Conservation (phyloP, 92 coral and sea anemone species). For the Blastomussa wellsi region DNA sequence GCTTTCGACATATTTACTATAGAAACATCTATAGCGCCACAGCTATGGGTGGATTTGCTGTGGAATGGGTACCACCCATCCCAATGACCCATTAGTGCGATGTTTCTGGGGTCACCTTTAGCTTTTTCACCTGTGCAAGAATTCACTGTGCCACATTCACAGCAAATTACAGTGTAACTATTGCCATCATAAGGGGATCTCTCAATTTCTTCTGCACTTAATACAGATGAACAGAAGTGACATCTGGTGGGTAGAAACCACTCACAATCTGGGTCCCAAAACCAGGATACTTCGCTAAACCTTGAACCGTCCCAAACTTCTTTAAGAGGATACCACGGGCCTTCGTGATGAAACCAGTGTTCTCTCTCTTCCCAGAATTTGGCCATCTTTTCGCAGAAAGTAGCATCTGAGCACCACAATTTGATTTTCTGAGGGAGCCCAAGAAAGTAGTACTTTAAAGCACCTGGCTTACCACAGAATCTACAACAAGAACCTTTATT, state of each 20-base stretch:
- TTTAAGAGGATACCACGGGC: neutral
- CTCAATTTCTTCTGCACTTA: constrained; percentile 42
- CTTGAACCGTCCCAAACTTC: constrained; percentile 46
- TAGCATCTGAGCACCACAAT: constrained; percentile 50
- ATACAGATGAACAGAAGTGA: constrained; percentile 22
- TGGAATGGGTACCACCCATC: constrained; percentile 40
- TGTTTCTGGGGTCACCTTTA: constrained; percentile 26
- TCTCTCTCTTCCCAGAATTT: constrained; percentile 67
- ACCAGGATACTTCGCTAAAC: constrained; percentile 46
- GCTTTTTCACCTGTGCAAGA: constrained; percentile 29
- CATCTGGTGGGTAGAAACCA: constrained; percentile 50
- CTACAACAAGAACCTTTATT: constrained; percentile 45
- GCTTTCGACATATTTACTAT: constrained; percentile 10
- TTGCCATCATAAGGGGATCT: constrained; percentile 16
- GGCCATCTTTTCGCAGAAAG: constrained; percentile 66
- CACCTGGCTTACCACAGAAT: constrained; percentile 66
- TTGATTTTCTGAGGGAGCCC: constrained; percentile 70
- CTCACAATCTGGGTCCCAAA: constrained; percentile 49
- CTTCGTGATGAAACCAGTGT: constrained; percentile 63
- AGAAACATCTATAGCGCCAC: constrained; percentile 37
- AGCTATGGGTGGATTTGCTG: constrained; percentile 14
- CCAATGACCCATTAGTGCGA: constrained; percentile 21
- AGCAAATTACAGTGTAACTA: constrained; percentile 15
- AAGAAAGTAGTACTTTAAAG: constrained; percentile 63
- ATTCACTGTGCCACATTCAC: constrained; percentile 20